Conservation (phyloP, 1,140 invertebrate species). For the Odontomachus brunneus region DNA sequence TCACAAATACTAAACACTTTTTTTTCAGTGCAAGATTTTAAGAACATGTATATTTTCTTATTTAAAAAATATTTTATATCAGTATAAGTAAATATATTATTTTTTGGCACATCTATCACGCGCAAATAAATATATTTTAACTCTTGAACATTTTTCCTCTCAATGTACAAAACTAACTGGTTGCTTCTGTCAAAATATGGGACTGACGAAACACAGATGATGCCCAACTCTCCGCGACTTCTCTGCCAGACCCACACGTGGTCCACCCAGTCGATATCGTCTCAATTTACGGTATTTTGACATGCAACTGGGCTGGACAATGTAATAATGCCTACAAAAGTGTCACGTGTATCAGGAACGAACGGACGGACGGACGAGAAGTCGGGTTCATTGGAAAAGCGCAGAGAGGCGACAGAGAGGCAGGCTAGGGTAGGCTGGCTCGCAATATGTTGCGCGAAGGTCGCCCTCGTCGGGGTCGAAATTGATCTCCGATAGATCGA, state of each 20-base stretch:
- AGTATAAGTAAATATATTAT: no score
- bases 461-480: slow-evolving; percentile 42
- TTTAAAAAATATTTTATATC: no score
- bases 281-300: slow-evolving; percentile 13
- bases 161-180: no score
- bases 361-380: neutral
- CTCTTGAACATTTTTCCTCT: no score
- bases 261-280: neutral
- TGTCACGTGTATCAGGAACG: slow-evolving; percentile 20
- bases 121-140: no score
- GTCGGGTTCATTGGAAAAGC: slow-evolving; percentile 17
- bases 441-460: slow-evolving; percentile 43
- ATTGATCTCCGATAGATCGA: slow-evolving; percentile 60
- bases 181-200: no score
- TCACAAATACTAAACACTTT: no score
- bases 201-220: slow-evolving; percentile 22
- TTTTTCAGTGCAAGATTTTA: no score
- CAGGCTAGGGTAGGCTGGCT: neutral
- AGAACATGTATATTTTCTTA: no score
- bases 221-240: neutral
- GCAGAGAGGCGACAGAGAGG: neutral
- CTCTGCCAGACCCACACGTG: neutral
- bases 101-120: no score
- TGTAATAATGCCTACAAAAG: slow-evolving; percentile 7
- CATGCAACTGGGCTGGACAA: neutral